Base-by-base conservation (phyloP, 2,797 vertebrate genomes). In the Pangasius djambal region DNA sequence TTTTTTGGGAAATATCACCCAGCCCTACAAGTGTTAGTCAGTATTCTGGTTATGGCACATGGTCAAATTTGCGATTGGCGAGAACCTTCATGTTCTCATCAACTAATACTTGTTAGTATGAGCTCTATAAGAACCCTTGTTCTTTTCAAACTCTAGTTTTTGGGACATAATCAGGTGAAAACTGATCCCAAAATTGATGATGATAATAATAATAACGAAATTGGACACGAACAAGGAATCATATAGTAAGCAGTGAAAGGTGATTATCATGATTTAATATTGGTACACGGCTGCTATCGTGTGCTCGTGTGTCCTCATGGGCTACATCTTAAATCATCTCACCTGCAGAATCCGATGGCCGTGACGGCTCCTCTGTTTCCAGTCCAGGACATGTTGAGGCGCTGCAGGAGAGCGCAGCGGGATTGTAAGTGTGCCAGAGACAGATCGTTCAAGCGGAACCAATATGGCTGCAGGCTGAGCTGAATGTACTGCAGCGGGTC, bases 371-470 rank as follows among this genome's bases (percentile, higher is more conserved):
- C 97, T 20, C 98, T 97, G 95, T 97, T 99, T 93, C 99, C 98
- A 48, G 98, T 98, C 99, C 98, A 99, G 94, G 98, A 99, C 92
- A 99, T 97, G 97, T 98, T 98, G 94, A 99, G 97, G 96, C 97
- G 97, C 94, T 99, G 99, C 94, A 99, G 95, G 40, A 98, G 97
- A 86, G 97, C 96, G 93, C 98, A 99, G 93, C 99, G 97, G 92
- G 97, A 94, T 96, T 98, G 97, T 90, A 99, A 96, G 94, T 98
- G 96, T 93, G 97, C 96, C 93, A 99, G 93, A 70, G 98, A 97
- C 40, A 96, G 93, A 89, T 99, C 98, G 87, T 95, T 97, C 93
- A 99, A 95, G 91, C 96, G 96, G 87, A 97, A 96, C 99, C 98
- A 99, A 94, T 99, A 99, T 6, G 98, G 98, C 92, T 99, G 98